Evolutionary conservation across 2,113 vertebrate genomes (phyloP), one percentile per base, ranked within the genome.

Genomic region (Oreochromis niloticus): DNA sequence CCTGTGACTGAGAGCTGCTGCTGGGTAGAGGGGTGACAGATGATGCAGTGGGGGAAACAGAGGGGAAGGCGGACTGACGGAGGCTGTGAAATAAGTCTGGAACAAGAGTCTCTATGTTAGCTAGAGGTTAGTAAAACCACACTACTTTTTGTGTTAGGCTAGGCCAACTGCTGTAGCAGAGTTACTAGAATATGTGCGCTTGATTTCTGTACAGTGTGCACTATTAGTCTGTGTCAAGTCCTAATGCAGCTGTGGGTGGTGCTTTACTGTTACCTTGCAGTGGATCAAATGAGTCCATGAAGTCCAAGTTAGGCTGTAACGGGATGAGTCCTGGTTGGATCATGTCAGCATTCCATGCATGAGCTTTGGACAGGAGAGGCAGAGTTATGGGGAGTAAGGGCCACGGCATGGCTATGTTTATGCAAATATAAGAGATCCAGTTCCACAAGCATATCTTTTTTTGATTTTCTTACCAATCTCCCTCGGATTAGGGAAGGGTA

Each of bases 301-400:
- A 99, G 95, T 99, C 98, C 85, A 99, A 95, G 94, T 99, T 99
- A 86, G 99, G 99, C 89, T 99, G 99, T 90, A 99, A 95, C 59
- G 98, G 98, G 87, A 98, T 98, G 85, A 99, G 97, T 54, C 98
- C 98, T 2, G 99, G 99, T 95, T 99, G 99, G 92, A 99, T 99
- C 98, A 99, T 99, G 93, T 99, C 99, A 80, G 99, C 99, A 32
- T 99, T 99, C 52, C 97, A 98, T 88, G 98, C 97, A 87, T 99
- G 98, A 55, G 97, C 99, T 99, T 94, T 52, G 90, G 66, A 43
- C 75, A 11, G 83, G 48, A 89, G 66, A 82, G 10, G 59, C 7
- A 81, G 52, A 59, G 8, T 32, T 19, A 81, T 52, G 30, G 34
- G 57, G 10, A 66, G 71, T 6, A 48, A 5, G 11, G 9, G 43